Evolutionary conservation across 2,888 invertebrate genomes (phyloP), one percentile per base, ranked within the genome.

Genomic region (Caenorhabditis drosophilae): DNA sequence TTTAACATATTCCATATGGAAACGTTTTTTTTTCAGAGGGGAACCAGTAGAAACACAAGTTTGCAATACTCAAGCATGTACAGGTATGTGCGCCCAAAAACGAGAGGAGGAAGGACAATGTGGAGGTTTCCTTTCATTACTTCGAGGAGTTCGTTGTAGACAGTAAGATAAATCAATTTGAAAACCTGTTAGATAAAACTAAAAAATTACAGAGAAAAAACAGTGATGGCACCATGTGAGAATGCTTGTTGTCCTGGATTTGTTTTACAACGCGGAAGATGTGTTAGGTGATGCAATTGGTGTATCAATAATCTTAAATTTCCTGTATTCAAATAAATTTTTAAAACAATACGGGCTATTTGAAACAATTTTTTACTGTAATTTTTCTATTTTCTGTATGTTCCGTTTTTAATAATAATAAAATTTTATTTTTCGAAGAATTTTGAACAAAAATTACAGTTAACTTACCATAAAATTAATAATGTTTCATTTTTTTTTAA

Each of bases 161-260:
- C 68, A 70, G 79, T 79, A 42, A 67, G 75, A 67, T 35, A n/a
- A n/a, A n/a, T n/a, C n/a, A n/a, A 22, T 44, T 34, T 23, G 25
- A 31, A 25, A 31, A 9, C 16, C 12, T 51, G 38, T 20, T n/a
- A n/a, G n/a, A n/a, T n/a, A n/a, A n/a, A n/a, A n/a, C n/a, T n/a
- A n/a, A n/a, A n/a, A n/a, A n/a, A n/a, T n/a, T 80, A 46, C 70
- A 81, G 81, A 47, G 80, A 81, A 47, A 70, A 73, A 44, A 72
- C 74, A 2, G 73, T 76, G 22, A 75, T 77, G 61, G 80, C 77
- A 35, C 70, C 75, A 22, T 82, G 82, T 54, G 67, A 77, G 34
- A 75, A 78, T 26, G 74, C 78, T 1, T 82, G 82, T 58, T 82
- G 82, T 68, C 75, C 79, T 31, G 80, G 80, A 3, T 83, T 78